These are phyloP conservation scores for Cryptotermes secundus DNA, from an alignment of 1,140 invertebrate genomes.

Conservation along the genomic window DNA sequence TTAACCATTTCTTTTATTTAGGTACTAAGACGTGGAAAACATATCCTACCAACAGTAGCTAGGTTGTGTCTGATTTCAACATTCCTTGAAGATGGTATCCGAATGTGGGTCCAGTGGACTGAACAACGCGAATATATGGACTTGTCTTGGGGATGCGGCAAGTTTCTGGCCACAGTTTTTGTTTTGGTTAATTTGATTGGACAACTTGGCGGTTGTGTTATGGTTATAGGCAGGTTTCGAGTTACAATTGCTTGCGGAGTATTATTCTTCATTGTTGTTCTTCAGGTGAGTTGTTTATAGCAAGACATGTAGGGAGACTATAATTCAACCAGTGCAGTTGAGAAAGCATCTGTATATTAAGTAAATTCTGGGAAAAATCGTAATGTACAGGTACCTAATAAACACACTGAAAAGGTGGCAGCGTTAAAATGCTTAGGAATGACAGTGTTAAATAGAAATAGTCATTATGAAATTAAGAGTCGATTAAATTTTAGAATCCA, in stretches of 20 bases:
- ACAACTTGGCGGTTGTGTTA: conserved; percentile 91
- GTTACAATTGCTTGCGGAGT: conserved; percentile 94
- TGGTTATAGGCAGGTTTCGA: conserved; percentile 90
- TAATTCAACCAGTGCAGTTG: no score
- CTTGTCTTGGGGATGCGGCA: conserved; percentile 96
- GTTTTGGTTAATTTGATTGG: conserved; percentile 92
- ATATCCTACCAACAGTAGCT: conserved; percentile 92
- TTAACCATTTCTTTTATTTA: conserved; percentile 46
- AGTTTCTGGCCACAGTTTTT: conserved; percentile 88
- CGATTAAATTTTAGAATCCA: no score
- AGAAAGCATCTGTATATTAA: no score
- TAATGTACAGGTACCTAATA: no score
- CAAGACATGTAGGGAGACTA: not conserved
- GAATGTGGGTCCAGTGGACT: conserved; percentile 99
- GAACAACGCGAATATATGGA: conserved; percentile 99
- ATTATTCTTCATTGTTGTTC: conserved; percentile 92
- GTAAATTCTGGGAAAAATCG: no score
- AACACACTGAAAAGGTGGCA: no score
- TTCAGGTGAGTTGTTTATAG: conserved; percentile 68
- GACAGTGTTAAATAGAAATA: no score
- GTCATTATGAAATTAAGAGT: no score
- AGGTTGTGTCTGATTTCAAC: conserved; percentile 97
- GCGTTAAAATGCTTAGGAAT: no score
- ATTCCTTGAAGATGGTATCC: conserved; percentile 97
- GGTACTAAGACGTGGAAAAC: conserved; percentile 90